Evolutionary conservation across 2,888 invertebrate species (phyloP).

Genomic region (Phytoseiulus persimilis): DNA sequence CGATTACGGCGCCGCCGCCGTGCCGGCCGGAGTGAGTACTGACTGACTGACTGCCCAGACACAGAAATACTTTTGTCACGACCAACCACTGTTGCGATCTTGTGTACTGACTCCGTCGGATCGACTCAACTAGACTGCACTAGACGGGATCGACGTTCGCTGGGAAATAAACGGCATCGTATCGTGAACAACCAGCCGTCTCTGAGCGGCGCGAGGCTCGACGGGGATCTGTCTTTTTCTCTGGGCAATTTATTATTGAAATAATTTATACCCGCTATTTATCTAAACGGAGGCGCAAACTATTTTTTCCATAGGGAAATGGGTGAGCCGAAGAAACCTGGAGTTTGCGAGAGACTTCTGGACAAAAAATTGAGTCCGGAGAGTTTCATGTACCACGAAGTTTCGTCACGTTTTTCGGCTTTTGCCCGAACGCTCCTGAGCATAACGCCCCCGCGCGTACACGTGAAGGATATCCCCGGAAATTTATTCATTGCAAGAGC

Average conservation of each 20-base stretch:
- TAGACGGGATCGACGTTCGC: not conserved
- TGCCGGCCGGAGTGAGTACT: not conserved
- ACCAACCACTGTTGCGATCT: not conserved
- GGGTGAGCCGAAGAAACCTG: not conserved
- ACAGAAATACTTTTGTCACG: slow-evolving; percentile 5
- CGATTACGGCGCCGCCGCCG: not conserved
- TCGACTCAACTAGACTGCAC: not conserved
- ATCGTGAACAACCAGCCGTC: not conserved
- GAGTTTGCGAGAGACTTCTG: no score
- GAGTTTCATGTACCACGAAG: no score
- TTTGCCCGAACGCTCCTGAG: no score
- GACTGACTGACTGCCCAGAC: not conserved
- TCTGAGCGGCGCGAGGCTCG: not conserved
- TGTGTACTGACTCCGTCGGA: not conserved
- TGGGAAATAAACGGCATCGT: not conserved
- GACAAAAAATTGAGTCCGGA: no score
- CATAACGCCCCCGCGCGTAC: no score
- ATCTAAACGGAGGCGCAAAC: not conserved
- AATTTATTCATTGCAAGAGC: no score
- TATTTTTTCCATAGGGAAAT: not conserved
- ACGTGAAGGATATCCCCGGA: no score
- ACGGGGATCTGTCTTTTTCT: not conserved
- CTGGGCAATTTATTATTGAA: not conserved
- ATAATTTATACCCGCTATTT: not conserved
- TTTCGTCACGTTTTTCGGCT: no score